A percentile compares a stretch with the other conserved stretches of the same genome.
phyloP scores from a whole-genome alignment of 2,888 invertebrate genomes.

The Drosophila niveifrons region DNA sequence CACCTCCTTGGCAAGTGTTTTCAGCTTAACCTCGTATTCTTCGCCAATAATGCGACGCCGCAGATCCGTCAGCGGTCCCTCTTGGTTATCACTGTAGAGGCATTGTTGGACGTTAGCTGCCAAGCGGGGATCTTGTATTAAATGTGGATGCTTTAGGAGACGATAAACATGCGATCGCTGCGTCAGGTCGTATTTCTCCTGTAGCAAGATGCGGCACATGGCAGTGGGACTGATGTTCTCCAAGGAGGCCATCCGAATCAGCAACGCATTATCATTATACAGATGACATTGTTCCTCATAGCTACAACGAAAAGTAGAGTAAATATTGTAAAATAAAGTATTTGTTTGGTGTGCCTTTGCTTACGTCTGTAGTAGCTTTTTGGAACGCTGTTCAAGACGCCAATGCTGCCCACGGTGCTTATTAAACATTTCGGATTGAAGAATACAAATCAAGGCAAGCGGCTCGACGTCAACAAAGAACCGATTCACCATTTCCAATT shows the following conservation, averaged over 20 bases:
- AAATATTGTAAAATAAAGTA: neutral
- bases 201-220: slow-evolving; percentile 80
- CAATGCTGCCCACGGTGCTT: slow-evolving; percentile 88
- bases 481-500: slow-evolving; percentile 87
- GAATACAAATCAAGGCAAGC: slow-evolving; percentile 89
- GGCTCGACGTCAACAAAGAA: slow-evolving; percentile 87
- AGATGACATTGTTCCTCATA: slow-evolving; percentile 65
- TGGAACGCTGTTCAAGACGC: slow-evolving; percentile 87
- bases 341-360: slow-evolving; percentile 9
- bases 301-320: slow-evolving; percentile 37
- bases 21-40: slow-evolving; percentile 92
- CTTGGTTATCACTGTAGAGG: slow-evolving; percentile 92
- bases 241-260: slow-evolving; percentile 76
- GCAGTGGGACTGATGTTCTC: slow-evolving; percentile 79
- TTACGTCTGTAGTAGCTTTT: slow-evolving; percentile 85
- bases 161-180: slow-evolving; percentile 76
- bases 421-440: slow-evolving; percentile 88
- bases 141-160: slow-evolving; percentile 81
- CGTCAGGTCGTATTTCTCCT: slow-evolving; percentile 75
- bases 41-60: slow-evolving; percentile 92
- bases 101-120: slow-evolving; percentile 87
- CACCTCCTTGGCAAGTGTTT: slow-evolving; percentile 84
- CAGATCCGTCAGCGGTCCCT: slow-evolving; percentile 92
- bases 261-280: slow-evolving; percentile 55
- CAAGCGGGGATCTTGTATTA: slow-evolving; percentile 79